Evolutionary conservation across 2,888 invertebrate species (phyloP).

Genomic region (Nowickia ferox): DNA sequence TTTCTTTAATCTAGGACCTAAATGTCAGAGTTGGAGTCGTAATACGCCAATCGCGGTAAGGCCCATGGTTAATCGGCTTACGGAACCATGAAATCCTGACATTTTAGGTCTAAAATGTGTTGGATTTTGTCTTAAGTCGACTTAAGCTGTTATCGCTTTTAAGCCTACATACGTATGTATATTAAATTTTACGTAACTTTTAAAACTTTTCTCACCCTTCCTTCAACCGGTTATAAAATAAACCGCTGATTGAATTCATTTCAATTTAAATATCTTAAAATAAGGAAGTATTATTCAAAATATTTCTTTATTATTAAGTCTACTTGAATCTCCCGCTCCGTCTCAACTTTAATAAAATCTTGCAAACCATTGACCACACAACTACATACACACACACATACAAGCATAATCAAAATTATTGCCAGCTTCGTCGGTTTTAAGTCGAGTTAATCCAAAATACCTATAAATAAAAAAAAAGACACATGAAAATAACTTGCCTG

Average conservation of each 20-base stretch:
- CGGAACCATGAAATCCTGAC: too few species aligned
- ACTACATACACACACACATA: neutral
- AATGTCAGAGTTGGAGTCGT: too few species aligned
- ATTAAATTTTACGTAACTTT: too few species aligned
- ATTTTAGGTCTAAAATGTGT: too few species aligned
- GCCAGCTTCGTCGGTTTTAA: conserved; percentile 4
- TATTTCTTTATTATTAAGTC: conserved; percentile 7
- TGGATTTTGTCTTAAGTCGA: too few species aligned
- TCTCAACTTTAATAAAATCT: conserved; percentile 8
- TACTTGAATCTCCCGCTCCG: neutral
- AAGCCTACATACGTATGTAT: too few species aligned
- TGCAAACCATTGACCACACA: neutral
- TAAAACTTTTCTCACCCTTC: neutral
- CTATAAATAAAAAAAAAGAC: neutral
- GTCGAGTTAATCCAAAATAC: conserved; percentile 31
- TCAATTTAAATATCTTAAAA: neutral
- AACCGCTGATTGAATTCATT: neutral
- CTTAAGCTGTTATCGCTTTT: too few species aligned
- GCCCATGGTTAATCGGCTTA: too few species aligned
- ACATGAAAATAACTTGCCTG: conserved; percentile 25
- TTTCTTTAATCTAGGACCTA: too few species aligned
- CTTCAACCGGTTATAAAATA: neutral
- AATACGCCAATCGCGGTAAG: too few species aligned
- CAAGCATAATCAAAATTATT: neutral
- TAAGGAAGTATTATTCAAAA: conserved; percentile 7